phyloP scores from a whole-genome alignment of 2,888 invertebrate species.

The Drosophila mimica region DNA sequence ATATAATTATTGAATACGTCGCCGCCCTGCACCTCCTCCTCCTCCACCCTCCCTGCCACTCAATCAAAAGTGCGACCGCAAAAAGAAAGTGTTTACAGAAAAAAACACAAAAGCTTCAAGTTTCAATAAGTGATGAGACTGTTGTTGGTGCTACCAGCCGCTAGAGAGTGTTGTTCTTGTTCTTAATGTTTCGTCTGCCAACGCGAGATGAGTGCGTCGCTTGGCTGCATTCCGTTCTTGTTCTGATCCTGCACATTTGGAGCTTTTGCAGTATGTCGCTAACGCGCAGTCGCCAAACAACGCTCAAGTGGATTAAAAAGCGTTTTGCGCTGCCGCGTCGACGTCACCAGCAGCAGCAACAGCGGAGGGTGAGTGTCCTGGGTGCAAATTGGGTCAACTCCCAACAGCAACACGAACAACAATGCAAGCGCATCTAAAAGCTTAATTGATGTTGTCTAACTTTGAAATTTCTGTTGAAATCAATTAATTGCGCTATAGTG shows the following conservation, averaged over 20 bases:
- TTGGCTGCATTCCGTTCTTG: conserved; percentile 80
- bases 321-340: conserved; percentile 67
- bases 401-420: neutral
- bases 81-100: conserved; percentile 42
- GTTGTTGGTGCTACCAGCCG: conserved; percentile 24
- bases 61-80: conserved; percentile 20
- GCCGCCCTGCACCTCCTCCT: neutral
- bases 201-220: conserved; percentile 60
- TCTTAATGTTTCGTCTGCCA: conserved; percentile 65
- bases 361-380: conserved; percentile 48
- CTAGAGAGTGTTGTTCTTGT: conserved; percentile 29
- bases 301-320: conserved; percentile 83
- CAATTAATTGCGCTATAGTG: conserved; percentile 57
- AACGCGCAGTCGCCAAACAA: conserved; percentile 70
- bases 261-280: conserved; percentile 78
- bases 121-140: conserved; percentile 56
- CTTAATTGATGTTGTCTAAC: conserved; percentile 43
- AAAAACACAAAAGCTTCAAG: conserved; percentile 25
- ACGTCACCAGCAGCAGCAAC: conserved; percentile 41
- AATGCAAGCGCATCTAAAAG: neutral
- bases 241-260: conserved; percentile 75
- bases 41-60: neutral
- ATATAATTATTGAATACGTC: conserved; percentile 22
- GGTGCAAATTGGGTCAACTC: conserved; percentile 56
- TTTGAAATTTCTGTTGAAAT: conserved; percentile 54